phyloP scores from a whole-genome alignment of 2,797 vertebrate species.

The Lepilemur ruficaudatus region DNA sequence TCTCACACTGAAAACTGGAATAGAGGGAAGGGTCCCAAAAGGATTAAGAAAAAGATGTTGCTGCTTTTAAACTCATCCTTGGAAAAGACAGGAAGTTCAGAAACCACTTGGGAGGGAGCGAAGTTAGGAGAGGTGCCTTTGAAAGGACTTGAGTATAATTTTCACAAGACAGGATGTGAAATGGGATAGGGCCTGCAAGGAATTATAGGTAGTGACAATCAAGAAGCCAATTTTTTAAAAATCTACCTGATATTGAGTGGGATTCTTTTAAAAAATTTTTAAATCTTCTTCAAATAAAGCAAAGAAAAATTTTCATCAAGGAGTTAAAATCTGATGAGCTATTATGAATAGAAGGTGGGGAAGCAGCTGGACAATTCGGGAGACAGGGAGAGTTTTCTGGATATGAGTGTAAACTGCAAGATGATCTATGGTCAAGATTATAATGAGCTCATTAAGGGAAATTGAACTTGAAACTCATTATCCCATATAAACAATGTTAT shows the following conservation, averaged over 20 bases:
- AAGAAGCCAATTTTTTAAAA: background rate
- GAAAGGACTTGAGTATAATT: slow-evolving; percentile 28
- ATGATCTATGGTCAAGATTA: background rate
- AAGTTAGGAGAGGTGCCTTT: slow-evolving; percentile 32
- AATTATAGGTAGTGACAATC: background rate
- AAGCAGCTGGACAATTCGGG: background rate
- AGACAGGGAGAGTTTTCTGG: background rate
- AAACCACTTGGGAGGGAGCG: background rate
- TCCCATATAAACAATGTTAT: background rate
- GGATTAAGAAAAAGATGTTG: background rate
- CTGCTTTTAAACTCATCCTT: background rate
- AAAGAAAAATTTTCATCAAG: background rate
- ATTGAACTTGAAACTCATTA: background rate
- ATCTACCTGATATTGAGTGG: background rate
- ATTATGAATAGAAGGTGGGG: background rate
- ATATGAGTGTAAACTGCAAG: background rate
- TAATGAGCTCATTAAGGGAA: background rate
- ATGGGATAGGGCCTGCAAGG: background rate
- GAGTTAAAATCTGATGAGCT: background rate
- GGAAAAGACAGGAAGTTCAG: background rate
- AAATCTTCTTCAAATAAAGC: background rate
- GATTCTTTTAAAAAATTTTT: background rate
- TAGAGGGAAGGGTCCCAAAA: background rate
- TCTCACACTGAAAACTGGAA: background rate
- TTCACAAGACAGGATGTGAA: slow-evolving; percentile 43